Conservation (phyloP, 30 jellyfish, hydroid and myxozoan species). For the Cassiopea andromeda region DNA sequence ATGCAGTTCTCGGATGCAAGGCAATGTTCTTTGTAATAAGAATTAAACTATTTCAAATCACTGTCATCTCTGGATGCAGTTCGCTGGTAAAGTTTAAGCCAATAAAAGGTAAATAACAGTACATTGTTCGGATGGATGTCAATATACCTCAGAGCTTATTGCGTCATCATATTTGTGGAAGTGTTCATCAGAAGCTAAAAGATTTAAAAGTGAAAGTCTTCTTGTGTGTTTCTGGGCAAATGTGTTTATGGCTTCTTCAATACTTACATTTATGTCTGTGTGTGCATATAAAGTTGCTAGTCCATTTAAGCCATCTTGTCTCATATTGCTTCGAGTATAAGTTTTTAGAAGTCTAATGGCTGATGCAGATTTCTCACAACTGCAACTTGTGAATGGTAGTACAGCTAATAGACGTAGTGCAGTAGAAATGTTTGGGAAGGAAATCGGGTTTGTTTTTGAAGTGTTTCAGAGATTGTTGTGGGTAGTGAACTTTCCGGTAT, state of each 20-base stretch:
- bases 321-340: constrained; percentile 5
- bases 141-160: background rate
- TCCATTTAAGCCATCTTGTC: constrained; percentile 2
- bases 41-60: too few relatives aligned
- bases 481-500: background rate
- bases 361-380: constrained; percentile 9
- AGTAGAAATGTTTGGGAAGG: background rate
- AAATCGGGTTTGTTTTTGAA: background rate
- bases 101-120: too few relatives aligned
- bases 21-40: too few relatives aligned
- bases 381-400: constrained; percentile 17
- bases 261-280: background rate
- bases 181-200: background rate
- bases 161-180: background rate
- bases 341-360: constrained; percentile 3
- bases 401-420: background rate
- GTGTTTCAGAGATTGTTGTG: background rate
- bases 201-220: background rate
- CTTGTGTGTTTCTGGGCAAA: background rate
- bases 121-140: too few relatives aligned
- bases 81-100: too few relatives aligned
- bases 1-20: too few relatives aligned
- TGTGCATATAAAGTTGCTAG: constrained; percentile 16
- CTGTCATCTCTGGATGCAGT: too few relatives aligned
- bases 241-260: background rate